Conservation (phyloP, 2,113 vertebrate genomes). For the Alligator sinensis region DNA sequence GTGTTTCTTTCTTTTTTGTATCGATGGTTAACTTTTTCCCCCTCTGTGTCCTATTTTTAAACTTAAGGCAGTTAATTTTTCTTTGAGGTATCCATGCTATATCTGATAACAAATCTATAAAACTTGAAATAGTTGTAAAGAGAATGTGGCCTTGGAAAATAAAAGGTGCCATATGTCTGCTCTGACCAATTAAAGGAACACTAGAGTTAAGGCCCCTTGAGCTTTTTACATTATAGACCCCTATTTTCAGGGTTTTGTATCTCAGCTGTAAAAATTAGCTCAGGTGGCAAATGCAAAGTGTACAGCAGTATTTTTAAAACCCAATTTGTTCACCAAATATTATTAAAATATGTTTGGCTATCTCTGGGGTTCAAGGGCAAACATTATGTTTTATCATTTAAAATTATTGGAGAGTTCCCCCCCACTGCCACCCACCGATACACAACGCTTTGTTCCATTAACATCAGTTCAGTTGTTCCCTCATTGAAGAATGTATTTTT, state of each 20-base stretch:
- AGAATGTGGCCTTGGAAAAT: neutral
- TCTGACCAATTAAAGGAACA: neutral
- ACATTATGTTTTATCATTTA: neutral
- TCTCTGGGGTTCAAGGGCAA: constrained; percentile 1
- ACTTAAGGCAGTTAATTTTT: constrained; percentile 30
- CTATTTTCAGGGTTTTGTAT: neutral
- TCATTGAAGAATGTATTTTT: neutral
- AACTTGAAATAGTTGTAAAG: constrained; percentile 4
- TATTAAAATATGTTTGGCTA: neutral
- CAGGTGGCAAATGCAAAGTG: neutral
- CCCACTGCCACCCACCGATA: neutral
- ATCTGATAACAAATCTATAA: constrained; percentile 61
- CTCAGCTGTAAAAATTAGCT: neutral
- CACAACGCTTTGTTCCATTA: too few relatives aligned
- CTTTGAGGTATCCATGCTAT: constrained; percentile 53
- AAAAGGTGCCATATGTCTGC: neutral
- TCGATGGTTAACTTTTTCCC: constrained; percentile 53
- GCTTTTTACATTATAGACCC: constrained; percentile 9
- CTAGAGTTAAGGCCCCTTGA: neutral
- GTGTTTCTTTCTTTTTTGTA: constrained; percentile 53
- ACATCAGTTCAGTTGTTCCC: neutral
- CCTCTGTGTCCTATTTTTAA: constrained; percentile 69
- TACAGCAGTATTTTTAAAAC: neutral
- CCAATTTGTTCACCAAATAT: neutral
- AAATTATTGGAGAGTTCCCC: too few relatives aligned